These are phyloP conservation scores for Watsonalla cultraria DNA, from an alignment of 2,888 invertebrate genomes.

Conservation along the genomic window DNA sequence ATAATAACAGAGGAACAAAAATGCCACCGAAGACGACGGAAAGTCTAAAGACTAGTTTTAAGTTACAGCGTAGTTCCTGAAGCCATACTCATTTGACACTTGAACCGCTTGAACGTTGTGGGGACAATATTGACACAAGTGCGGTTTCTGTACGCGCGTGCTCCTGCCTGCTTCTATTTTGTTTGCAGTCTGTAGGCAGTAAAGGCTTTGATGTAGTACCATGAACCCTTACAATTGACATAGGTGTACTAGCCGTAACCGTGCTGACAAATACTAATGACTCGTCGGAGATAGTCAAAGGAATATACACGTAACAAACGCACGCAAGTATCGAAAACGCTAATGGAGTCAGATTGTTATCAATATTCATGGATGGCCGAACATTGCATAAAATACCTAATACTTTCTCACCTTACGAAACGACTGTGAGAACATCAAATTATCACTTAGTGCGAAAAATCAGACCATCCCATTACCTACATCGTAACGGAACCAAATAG, in stretches of 20 bases:
- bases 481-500: not conserved
- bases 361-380: not conserved
- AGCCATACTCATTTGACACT: slow-evolving; percentile 49
- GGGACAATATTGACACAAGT: slow-evolving; percentile 66
- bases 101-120: slow-evolving; percentile 23
- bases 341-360: too few relatives aligned
- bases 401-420: not conserved
- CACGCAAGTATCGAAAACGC: too few relatives aligned
- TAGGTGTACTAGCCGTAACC: slow-evolving; percentile 15
- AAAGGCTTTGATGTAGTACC: slow-evolving; percentile 22
- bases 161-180: slow-evolving; percentile 9
- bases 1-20: too few relatives aligned
- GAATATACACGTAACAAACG: too few relatives aligned
- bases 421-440: not conserved
- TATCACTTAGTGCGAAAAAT: not conserved
- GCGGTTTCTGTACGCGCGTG: slow-evolving; percentile 40
- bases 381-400: not conserved
- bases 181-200: slow-evolving; percentile 14
- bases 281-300: not conserved
- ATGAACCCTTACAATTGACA: slow-evolving; percentile 24
- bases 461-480: not conserved
- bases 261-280: not conserved
- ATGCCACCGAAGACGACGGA: not conserved
- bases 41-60: slow-evolving; percentile 27
- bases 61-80: slow-evolving; percentile 40